phyloP scores from a whole-genome alignment of 2,113 vertebrate species.

The Cisticola juncidis region DNA sequence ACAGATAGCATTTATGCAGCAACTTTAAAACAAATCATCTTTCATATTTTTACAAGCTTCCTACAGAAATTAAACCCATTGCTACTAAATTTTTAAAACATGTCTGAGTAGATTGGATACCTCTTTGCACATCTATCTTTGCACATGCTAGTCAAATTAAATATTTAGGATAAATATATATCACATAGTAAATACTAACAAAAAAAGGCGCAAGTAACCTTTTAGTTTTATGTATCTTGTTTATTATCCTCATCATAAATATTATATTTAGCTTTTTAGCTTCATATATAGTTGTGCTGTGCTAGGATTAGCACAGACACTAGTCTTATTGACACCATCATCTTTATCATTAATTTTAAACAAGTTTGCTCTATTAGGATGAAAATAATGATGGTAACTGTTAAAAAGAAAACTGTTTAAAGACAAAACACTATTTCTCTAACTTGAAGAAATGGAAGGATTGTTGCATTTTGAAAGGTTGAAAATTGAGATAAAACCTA shows the following conservation, averaged over 20 bases:
- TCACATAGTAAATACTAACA: background rate
- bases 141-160: background rate
- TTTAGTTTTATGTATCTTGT: background rate
- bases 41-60: background rate
- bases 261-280: background rate
- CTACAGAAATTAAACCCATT: background rate
- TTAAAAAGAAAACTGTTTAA: background rate
- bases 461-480: background rate
- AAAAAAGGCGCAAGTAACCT: background rate
- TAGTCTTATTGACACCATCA: background rate
- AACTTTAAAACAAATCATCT: background rate
- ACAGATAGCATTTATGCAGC: background rate
- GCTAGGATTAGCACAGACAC: background rate
- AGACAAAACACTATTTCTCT: background rate
- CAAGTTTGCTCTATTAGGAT: background rate
- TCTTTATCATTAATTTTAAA: background rate
- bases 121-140: background rate
- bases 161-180: background rate
- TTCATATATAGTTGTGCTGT: background rate
- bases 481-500: background rate
- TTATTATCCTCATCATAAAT: background rate
- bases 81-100: background rate
- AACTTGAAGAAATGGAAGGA: background rate
- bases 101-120: background rate
- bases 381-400: background rate